phyloP scores from a whole-genome alignment of 2,113 vertebrate genomes.

The Corydoras maculifer region DNA sequence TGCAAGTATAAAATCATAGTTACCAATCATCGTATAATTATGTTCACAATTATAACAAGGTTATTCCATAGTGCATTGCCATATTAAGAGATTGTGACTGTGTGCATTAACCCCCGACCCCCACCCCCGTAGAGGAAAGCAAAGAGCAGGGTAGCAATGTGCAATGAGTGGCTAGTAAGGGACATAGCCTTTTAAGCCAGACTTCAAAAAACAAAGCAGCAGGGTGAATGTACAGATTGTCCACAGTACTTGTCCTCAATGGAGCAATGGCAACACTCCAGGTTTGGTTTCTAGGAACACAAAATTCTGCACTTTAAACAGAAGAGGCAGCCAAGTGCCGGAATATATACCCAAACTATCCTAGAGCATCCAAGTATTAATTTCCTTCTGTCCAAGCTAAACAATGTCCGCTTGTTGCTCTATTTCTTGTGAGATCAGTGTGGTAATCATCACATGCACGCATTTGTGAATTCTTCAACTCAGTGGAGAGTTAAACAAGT shows the following conservation, averaged over 20 bases:
- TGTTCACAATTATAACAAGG: no score
- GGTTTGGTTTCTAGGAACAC: constrained; percentile 28
- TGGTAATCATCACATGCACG: constrained; percentile 15
- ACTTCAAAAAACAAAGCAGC: constrained; percentile 41
- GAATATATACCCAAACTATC: constrained; percentile 36
- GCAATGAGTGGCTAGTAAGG: constrained; percentile 27
- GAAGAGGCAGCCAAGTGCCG: constrained; percentile 30
- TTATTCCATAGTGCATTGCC: no score
- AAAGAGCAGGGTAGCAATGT: neutral
- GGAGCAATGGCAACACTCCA: neutral
- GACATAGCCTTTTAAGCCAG: constrained; percentile 32
- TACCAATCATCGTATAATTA: no score
- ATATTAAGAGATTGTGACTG: no score
- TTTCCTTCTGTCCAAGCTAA: constrained; percentile 29
- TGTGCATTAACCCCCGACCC: no score
- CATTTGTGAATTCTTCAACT: constrained; percentile 25
- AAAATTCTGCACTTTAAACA: constrained; percentile 28
- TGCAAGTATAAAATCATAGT: no score
- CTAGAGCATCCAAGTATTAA: constrained; percentile 16
- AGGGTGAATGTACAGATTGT: constrained; percentile 13
- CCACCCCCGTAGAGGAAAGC: no score
- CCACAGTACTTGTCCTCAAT: constrained; percentile 31
- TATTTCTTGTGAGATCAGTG: constrained; percentile 20
- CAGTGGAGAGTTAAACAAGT: constrained; percentile 31
- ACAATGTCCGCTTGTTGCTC: constrained; percentile 27